Base-by-base conservation (phyloP, 2,113 vertebrate genomes). In the Empidonax traillii region DNA sequence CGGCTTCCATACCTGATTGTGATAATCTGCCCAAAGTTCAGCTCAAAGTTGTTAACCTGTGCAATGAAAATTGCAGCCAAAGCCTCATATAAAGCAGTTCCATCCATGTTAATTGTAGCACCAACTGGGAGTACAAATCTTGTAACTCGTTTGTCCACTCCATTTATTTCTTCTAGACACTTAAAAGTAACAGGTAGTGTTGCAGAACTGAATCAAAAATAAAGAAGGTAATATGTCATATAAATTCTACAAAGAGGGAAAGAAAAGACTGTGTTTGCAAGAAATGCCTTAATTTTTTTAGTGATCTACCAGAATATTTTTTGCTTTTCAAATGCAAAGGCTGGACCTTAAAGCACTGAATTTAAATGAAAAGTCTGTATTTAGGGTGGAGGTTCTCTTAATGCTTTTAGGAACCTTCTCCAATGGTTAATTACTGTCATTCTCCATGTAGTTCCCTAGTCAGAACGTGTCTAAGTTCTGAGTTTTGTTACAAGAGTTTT, bases 51-150 rank as follows among this genome's bases (percentile, higher is more conserved):
- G 97, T 99, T 99, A 94, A 99, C 99, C 93, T 99, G 99, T 80
- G 99, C 99, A 7, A 99, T 99, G 97, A 99, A 99, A 96, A 99
- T 99, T 96, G 99, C 99, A 63, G 99, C 99, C 97, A 99, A 94
- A 51, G 99, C 99, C 94, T 99, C 99, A 12, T 99, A 99, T 52
- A 99, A 97, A 68, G 99, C 99, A 1, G 99, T 99, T 72, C 99
- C 99, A 10, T 99, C 99, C 99, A 99, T 99, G 97, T 99, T 99
- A 92, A 99, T 99, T 75, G 99, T 99, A 94, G 99, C 99, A 28
- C 99, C 99, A 9, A 99, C 99, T 1, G 99, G 99, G 9, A 99
- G 98, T 76, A 99, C 99, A 17, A 99, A 99, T 94, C 99, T 98
- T 39, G 99, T 99, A 85, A 99, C 98, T 3, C 99, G 98, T 92